Conservation (phyloP, 2,888 invertebrate genomes). For the Platycheirus albimanus region DNA sequence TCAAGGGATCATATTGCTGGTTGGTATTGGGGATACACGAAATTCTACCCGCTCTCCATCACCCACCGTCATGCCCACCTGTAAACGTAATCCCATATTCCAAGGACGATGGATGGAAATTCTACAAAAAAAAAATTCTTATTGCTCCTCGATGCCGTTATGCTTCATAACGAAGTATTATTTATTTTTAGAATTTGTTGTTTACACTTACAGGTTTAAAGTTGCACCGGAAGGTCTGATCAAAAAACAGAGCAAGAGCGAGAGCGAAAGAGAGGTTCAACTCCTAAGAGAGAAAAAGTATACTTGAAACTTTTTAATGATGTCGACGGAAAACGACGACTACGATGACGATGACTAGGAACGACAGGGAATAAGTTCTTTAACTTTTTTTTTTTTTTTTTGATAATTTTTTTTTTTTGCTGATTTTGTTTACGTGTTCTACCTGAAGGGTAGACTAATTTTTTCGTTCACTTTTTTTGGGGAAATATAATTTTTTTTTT, state of each 20-base stretch:
- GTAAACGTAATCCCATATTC: conserved; percentile 44
- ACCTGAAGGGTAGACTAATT: conserved; percentile 52
- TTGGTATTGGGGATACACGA: conserved; percentile 61
- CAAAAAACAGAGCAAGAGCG: too few species aligned
- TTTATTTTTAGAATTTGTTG: conserved; percentile 29
- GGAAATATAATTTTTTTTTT: conserved; percentile 16
- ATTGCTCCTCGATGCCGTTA: conserved; percentile 22
- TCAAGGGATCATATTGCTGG: conserved; percentile 68
- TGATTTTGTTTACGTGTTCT: conserved; percentile 66
- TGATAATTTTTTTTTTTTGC: conserved; percentile 23
- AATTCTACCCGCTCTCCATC: conserved; percentile 27
- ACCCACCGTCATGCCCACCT: conserved; percentile 17
- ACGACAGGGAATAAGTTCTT: conserved; percentile 38
- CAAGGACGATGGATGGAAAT: conserved; percentile 46
- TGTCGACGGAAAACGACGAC: conserved; percentile 61
- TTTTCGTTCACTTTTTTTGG: conserved; percentile 18
- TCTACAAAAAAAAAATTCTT: background rate
- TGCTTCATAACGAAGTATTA: conserved; percentile 46
- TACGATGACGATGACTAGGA: conserved; percentile 32
- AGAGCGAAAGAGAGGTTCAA: background rate
- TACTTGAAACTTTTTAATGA: conserved; percentile 74
- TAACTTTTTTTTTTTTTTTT: conserved; percentile 20
- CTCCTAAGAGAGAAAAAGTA: background rate
- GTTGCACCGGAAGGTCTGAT: background rate
- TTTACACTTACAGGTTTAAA: conserved; percentile 32